Percentiles rank a stretch among this genome's conserved stretches.
Evolutionary conservation across 2,797 vertebrate species (phyloP).

Genomic region (Dendrocincla fuliginosa): DNA sequence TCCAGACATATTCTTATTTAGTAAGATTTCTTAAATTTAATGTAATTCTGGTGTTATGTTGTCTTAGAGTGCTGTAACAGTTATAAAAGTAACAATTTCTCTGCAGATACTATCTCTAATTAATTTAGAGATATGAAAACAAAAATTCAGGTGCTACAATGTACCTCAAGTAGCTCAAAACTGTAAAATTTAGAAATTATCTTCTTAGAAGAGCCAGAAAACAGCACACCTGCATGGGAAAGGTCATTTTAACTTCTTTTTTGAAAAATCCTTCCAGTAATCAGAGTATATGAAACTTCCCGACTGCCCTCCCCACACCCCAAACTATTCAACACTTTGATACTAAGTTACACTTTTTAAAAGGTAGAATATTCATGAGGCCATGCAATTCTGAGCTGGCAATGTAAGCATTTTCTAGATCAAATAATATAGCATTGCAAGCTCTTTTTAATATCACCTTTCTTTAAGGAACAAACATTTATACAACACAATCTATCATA

Average conservation of each 20-base stretch:
- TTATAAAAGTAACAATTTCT: not conserved
- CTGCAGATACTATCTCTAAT: constrained; percentile 10
- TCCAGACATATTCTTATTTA: not conserved
- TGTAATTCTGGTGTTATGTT: not conserved
- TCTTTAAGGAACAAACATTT: not conserved
- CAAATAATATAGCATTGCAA: not conserved
- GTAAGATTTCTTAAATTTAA: not conserved
- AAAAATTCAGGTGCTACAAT: constrained; percentile 22
- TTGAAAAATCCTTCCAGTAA: not conserved
- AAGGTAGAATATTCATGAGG: not conserved
- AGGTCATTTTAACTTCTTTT: constrained; percentile 41
- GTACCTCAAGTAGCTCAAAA: constrained; percentile 63
- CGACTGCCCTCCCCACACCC: not conserved
- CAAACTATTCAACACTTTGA: not conserved
- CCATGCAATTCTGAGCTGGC: not conserved
- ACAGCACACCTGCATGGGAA: constrained; percentile 54
- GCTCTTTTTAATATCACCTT: not conserved
- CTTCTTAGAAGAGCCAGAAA: constrained; percentile 65
- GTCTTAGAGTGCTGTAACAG: not conserved
- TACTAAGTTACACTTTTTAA: not conserved
- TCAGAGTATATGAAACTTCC: not conserved
- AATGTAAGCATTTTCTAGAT: not conserved
- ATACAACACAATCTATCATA: not conserved
- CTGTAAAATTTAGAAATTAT: constrained; percentile 60
- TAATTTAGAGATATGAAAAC: not conserved